Evolutionary conservation across 30 jellyfish, hydroid and myxozoan species (phyloP).

Genomic region (Clytia hemisphaerica): DNA sequence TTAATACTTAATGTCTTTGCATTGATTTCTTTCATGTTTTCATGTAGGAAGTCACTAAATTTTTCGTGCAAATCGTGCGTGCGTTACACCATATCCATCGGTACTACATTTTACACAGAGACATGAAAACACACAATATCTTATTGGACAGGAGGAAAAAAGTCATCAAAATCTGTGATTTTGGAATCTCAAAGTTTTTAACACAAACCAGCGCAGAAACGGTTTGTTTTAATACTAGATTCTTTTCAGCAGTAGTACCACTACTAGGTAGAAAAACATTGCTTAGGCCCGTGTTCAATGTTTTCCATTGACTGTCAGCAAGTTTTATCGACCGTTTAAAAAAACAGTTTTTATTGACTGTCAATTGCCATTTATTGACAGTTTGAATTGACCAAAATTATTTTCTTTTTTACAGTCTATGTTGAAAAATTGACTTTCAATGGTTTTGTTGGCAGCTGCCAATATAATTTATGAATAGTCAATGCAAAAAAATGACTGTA

Average conservation of each 20-base stretch:
- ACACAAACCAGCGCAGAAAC: slow-evolving; percentile 91
- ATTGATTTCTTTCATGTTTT: background rate
- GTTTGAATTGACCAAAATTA: no score
- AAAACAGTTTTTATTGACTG: no score
- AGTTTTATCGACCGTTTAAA: no score
- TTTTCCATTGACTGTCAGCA: no score
- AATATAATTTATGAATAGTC: no score
- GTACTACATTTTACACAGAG: slow-evolving; percentile 79
- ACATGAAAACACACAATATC: slow-evolving; percentile 74
- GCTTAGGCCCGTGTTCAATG: no score
- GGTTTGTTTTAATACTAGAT: slow-evolving; percentile 29
- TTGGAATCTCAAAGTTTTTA: slow-evolving; percentile 89
- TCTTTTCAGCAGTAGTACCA: background rate
- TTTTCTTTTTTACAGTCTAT: no score
- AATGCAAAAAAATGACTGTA: no score
- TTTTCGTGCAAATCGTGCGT: slow-evolving; percentile 76
- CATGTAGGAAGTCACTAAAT: slow-evolving; percentile 67
- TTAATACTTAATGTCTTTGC: no score
- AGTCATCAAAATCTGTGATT: slow-evolving; percentile 80
- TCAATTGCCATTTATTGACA: no score
- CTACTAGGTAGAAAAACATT: background rate
- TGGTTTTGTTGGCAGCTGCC: no score
- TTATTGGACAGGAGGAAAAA: slow-evolving; percentile 57
- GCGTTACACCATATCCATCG: slow-evolving; percentile 83
- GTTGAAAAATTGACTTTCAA: no score